phyloP scores from a whole-genome alignment of 2,797 vertebrate species.

The Ptychadena robeensis region DNA sequence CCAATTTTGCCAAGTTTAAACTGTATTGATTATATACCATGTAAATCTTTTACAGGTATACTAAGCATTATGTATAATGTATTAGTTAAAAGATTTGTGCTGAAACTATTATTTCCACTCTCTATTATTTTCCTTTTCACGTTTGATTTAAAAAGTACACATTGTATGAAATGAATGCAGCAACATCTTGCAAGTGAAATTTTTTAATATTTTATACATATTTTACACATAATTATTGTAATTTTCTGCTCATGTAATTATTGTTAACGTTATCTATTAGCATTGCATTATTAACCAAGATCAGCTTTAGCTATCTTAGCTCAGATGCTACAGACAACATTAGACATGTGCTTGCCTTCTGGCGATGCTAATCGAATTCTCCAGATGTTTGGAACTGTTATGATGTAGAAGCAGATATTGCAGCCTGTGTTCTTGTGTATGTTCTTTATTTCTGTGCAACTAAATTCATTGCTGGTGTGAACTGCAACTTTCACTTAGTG shows the following conservation, averaged over 20 bases:
- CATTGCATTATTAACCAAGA: background rate
- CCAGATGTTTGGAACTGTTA: background rate
- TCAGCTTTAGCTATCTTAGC: background rate
- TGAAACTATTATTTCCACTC: too few relatives aligned
- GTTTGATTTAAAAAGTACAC: background rate
- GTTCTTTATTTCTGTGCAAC: background rate
- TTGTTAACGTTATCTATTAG: background rate
- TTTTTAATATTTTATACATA: background rate
- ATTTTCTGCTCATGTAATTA: background rate
- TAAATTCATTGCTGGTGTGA: background rate
- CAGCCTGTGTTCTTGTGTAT: background rate
- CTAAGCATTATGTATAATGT: too few relatives aligned
- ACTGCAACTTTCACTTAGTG: background rate
- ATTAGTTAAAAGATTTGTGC: too few relatives aligned
- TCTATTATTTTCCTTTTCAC: background rate
- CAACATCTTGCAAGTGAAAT: background rate
- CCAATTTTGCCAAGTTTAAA: too few relatives aligned
- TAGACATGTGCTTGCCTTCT: constrained; percentile 15
- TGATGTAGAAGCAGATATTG: background rate
- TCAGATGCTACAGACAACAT: background rate
- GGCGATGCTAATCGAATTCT: background rate
- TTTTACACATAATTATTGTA: background rate
- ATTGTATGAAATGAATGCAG: background rate
- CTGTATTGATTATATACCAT: too few relatives aligned
- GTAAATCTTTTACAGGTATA: too few relatives aligned